These are phyloP conservation scores for Alexandromys fortis DNA, from an alignment of 2,113 vertebrate species.

Conservation along the genomic window DNA sequence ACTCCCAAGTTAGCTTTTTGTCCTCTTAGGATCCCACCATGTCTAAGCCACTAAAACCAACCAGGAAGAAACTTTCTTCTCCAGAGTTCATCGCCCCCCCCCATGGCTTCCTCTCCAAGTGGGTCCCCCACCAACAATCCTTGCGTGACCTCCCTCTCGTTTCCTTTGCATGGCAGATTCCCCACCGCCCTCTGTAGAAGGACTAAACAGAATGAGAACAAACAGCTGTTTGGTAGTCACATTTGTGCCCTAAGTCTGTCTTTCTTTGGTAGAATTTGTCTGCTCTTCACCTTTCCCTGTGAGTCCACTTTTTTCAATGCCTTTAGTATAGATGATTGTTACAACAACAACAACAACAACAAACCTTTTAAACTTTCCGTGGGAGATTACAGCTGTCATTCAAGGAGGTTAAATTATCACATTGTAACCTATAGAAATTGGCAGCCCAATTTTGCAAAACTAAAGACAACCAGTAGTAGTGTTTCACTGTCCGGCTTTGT, in stretches of 20 bases:
- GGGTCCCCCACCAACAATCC: rapidly evolving
- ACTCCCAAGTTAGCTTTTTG: neutral
- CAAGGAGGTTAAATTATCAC: neutral
- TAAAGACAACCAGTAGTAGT: neutral
- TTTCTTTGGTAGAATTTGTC: neutral
- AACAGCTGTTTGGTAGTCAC: neutral
- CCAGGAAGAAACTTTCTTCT: neutral
- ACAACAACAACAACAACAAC: neutral
- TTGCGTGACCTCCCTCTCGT: neutral
- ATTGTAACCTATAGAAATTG: slow-evolving; percentile 34
- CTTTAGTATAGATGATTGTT: neutral
- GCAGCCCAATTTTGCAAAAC: neutral
- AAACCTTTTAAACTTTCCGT: neutral
- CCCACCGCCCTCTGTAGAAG: neutral
- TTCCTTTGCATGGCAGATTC: neutral
- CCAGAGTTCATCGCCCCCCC: neutral
- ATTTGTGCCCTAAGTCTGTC: neutral
- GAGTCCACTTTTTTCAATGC: neutral
- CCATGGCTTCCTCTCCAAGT: neutral
- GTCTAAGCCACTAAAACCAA: neutral
- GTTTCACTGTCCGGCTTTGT: neutral
- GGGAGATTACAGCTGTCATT: neutral
- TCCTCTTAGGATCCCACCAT: neutral
- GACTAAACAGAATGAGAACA: neutral
- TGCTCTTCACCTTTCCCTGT: neutral